These are phyloP conservation scores for Elanus axillaris DNA, from an alignment of 2,113 vertebrate species.

Conservation along the genomic window DNA sequence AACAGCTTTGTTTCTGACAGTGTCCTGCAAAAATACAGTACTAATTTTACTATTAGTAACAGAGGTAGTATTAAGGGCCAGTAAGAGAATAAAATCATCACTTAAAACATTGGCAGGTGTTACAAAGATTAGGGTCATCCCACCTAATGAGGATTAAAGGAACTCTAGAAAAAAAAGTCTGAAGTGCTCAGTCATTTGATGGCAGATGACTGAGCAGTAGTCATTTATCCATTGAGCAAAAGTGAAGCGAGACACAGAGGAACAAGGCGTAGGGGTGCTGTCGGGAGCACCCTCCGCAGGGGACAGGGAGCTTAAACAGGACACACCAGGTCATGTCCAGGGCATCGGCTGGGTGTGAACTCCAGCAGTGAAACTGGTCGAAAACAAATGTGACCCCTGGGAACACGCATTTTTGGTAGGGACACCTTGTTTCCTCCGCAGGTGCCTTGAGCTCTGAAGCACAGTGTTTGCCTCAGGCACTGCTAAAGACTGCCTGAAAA, in stretches of 20 bases:
- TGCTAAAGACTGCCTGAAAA: not conserved
- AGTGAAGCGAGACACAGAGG: not conserved
- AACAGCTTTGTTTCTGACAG: not conserved
- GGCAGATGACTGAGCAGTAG: not conserved
- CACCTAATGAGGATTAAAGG: not conserved
- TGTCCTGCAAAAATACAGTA: not conserved
- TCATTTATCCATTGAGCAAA: not conserved
- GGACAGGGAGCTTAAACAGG: not conserved
- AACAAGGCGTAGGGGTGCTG: not conserved
- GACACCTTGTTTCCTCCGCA: not conserved
- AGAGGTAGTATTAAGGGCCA: not conserved
- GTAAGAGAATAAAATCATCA: not conserved
- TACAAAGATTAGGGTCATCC: not conserved
- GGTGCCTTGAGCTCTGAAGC: not conserved
- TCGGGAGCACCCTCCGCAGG: accelerated
- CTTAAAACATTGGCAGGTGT: not conserved
- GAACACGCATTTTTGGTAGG: not conserved
- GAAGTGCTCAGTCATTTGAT: not conserved
- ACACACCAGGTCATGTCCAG: accelerated
- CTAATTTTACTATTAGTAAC: not conserved
- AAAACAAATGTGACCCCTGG: not conserved
- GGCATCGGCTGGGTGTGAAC: not conserved
- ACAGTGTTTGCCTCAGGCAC: not conserved
- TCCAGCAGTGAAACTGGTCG: accelerated
- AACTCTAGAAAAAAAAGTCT: not conserved